These are phyloP conservation scores for Amiota mariae DNA, from an alignment of 2,888 invertebrate species.

Conservation along the genomic window DNA sequence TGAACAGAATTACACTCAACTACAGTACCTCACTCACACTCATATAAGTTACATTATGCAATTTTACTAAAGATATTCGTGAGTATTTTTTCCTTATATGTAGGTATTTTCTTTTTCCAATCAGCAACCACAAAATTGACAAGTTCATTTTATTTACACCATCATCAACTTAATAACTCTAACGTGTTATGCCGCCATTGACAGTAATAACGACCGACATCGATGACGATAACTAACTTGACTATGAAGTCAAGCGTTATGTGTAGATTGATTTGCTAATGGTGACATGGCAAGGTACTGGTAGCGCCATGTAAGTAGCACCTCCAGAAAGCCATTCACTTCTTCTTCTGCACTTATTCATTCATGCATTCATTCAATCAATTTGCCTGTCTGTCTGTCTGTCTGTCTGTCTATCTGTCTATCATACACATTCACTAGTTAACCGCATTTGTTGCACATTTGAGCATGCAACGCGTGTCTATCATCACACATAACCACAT, in stretches of 20 bases:
- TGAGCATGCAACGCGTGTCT: conserved; percentile 52
- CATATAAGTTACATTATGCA: neutral
- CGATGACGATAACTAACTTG: neutral
- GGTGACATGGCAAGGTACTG: neutral
- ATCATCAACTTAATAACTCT: conserved; percentile 50
- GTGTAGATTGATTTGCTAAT: neutral
- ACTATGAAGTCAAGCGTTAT: neutral
- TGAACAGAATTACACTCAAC: neutral
- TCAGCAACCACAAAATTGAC: conserved; percentile 38
- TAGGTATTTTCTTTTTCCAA: neutral
- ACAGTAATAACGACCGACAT: neutral
- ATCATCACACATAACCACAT: neutral
- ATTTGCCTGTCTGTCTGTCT: neutral
- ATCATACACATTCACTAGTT: no score
- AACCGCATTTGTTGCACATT: conserved; percentile 36
- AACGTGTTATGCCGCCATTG: conserved; percentile 39
- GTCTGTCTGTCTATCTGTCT: neutral
- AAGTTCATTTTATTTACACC: conserved; percentile 51
- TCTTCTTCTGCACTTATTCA: no score
- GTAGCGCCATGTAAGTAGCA: neutral
- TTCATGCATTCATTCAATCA: neutral
- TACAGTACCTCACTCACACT: neutral
- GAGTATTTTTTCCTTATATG: neutral
- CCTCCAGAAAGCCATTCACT: no score
- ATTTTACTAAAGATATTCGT: neutral